Percentiles rank a stretch among this genome's conserved stretches.
Conservation (phyloP, 2,113 vertebrate species). For the Aptenodytes forsteri region DNA sequence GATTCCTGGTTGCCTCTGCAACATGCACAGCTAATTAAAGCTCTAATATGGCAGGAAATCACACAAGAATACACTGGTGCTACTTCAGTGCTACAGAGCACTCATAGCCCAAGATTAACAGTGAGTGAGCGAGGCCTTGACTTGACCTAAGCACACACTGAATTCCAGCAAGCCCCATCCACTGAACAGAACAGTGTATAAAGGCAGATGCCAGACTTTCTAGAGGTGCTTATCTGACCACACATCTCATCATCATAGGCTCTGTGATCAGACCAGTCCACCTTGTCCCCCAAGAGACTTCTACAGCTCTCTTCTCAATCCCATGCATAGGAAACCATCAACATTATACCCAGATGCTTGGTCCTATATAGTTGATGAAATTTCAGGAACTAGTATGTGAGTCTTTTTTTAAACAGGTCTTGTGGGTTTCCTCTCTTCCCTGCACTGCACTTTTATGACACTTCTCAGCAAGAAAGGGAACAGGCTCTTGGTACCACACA, state of each 20-base stretch:
- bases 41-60: background rate
- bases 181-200: background rate
- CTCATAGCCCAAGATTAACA: background rate
- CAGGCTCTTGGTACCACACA: background rate
- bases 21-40: background rate
- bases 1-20: background rate
- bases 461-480: background rate
- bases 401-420: background rate
- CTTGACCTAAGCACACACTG: background rate
- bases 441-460: background rate
- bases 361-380: background rate
- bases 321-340: background rate
- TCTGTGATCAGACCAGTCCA: background rate
- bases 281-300: background rate
- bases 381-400: background rate
- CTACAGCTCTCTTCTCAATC: background rate
- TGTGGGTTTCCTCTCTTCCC: background rate
- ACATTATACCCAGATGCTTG: background rate
- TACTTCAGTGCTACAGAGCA: background rate
- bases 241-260: background rate
- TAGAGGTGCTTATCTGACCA: background rate
- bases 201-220: background rate
- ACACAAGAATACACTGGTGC: background rate
- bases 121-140: background rate
- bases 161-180: background rate